These are phyloP conservation scores for Chromoteleia sp. DNA, from an alignment of 2,888 invertebrate species.

Conservation along the genomic window DNA sequence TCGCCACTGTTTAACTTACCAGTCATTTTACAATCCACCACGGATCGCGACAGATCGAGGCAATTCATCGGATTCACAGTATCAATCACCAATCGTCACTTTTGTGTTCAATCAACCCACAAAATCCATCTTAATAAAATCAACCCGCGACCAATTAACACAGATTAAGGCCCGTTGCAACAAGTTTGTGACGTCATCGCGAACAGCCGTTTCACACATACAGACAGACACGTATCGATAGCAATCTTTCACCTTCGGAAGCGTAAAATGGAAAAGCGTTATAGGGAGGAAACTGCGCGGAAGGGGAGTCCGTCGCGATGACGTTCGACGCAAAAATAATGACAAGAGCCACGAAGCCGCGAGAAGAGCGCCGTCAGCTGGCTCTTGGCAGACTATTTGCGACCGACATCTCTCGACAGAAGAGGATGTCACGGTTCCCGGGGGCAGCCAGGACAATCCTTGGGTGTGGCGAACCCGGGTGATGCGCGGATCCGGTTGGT, in stretches of 20 bases:
- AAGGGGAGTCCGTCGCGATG: slow-evolving; percentile 8
- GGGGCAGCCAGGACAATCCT: slow-evolving; percentile 79
- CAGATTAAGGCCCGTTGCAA: slow-evolving; percentile 4
- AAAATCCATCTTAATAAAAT: slow-evolving; percentile 6
- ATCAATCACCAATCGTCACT: slow-evolving; percentile 12
- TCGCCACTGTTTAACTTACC: slow-evolving; percentile 76
- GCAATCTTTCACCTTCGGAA: not conserved
- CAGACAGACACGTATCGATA: slow-evolving; percentile 2
- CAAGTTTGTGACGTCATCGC: slow-evolving; percentile 29
- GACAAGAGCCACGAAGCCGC: slow-evolving; percentile 25
- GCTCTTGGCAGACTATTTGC: slow-evolving; percentile 83
- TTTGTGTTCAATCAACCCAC: slow-evolving; percentile 1
- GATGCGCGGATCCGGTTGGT: slow-evolving; percentile 83
- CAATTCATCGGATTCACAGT: slow-evolving; percentile 72
- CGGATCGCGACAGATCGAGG: slow-evolving; percentile 77
- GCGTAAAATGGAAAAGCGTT: too few relatives aligned
- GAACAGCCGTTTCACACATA: not conserved
- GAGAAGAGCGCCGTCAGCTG: slow-evolving; percentile 82
- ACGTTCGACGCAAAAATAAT: not conserved
- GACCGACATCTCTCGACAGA: slow-evolving; percentile 81
- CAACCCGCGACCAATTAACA: slow-evolving; percentile 3
- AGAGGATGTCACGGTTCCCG: slow-evolving; percentile 83
- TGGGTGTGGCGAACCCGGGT: slow-evolving; percentile 83
- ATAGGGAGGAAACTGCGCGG: not conserved
- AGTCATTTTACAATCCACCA: slow-evolving; percentile 77